Percentiles rank a stretch among this genome's conserved stretches.
These are phyloP conservation scores for Oligia fasciuncula DNA, from an alignment of 2,888 invertebrate species.

Conservation along the genomic window DNA sequence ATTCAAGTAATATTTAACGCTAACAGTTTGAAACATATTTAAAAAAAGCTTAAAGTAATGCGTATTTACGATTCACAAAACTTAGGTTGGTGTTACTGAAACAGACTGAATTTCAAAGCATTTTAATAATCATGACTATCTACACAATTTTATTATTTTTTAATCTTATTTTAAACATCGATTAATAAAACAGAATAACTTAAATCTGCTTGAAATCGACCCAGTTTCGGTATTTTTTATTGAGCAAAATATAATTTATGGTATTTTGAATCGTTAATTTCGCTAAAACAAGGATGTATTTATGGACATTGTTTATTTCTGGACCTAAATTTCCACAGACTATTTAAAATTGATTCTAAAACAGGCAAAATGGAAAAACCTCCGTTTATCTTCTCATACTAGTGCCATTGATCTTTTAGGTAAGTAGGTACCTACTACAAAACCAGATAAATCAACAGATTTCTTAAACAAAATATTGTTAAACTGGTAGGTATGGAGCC, in stretches of 20 bases:
- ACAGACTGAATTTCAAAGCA: not conserved
- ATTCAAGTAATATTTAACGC: not conserved
- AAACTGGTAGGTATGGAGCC: constrained; percentile 7
- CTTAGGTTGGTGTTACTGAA: not conserved
- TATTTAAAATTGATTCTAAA: not conserved
- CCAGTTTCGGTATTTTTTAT: not conserved
- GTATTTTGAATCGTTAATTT: not conserved
- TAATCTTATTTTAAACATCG: constrained; percentile 4
- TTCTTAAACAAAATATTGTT: constrained; percentile 1
- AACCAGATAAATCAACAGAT: constrained; percentile 1
- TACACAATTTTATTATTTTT: not conserved
- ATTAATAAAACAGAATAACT: not conserved
- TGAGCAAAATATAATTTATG: not conserved
- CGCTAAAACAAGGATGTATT: not conserved
- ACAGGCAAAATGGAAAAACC: not conserved
- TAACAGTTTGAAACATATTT: not conserved
- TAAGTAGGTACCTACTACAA: not conserved
- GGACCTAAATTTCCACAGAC: not conserved
- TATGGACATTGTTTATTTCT: no score
- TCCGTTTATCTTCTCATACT: not conserved
- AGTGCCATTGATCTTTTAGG: not conserved
- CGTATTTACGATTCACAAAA: not conserved
- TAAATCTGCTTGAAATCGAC: not conserved
- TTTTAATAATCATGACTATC: not conserved
- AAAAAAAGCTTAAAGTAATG: not conserved